Percentiles rank a stretch among this genome's conserved stretches.
Evolutionary conservation across 53 echinoderm and acorn worm species (phyloP).

Genomic region (Holothuria leucospilota): DNA sequence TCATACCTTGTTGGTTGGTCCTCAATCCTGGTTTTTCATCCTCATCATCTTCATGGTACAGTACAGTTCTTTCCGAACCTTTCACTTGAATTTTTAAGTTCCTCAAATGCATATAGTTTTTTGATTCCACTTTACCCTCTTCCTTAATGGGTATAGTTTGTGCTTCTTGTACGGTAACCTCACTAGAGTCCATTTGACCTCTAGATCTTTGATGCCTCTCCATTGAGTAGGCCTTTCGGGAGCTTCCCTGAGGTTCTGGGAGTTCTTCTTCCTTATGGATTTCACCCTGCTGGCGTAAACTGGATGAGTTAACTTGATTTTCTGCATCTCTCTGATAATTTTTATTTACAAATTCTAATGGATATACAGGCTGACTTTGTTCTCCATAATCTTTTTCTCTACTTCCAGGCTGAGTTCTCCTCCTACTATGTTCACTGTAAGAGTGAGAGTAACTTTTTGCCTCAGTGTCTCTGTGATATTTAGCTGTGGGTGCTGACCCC

Average conservation of each 20-base stretch:
- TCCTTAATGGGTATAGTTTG: background rate
- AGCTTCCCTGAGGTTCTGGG: background rate
- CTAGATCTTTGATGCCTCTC: slow-evolving; percentile 49
- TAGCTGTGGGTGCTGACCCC: too few relatives aligned
- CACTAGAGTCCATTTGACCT: background rate
- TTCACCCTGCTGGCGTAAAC: background rate
- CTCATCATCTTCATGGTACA: slow-evolving; percentile 4
- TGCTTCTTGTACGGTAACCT: background rate
- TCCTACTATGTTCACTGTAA: slow-evolving; percentile 7
- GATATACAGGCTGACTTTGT: slow-evolving; percentile 7
- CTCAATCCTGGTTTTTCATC: background rate
- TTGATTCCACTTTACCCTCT: background rate
- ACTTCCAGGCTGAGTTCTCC: background rate
- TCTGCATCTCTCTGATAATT: slow-evolving; percentile 8
- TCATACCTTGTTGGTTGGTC: too few relatives aligned
- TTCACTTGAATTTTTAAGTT: slow-evolving; percentile 50
- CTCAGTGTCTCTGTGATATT: too few relatives aligned
- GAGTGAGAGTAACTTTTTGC: too few relatives aligned
- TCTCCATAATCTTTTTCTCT: background rate
- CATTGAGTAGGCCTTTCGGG: slow-evolving; percentile 40
- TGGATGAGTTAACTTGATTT: background rate
- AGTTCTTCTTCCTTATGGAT: slow-evolving; percentile 4
- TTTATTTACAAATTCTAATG: slow-evolving; percentile 37
- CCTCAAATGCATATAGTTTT: slow-evolving; percentile 8
- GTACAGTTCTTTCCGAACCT: slow-evolving; percentile 50